Conservation (phyloP, 2,888 invertebrate species). For the Camponotus fellah region DNA sequence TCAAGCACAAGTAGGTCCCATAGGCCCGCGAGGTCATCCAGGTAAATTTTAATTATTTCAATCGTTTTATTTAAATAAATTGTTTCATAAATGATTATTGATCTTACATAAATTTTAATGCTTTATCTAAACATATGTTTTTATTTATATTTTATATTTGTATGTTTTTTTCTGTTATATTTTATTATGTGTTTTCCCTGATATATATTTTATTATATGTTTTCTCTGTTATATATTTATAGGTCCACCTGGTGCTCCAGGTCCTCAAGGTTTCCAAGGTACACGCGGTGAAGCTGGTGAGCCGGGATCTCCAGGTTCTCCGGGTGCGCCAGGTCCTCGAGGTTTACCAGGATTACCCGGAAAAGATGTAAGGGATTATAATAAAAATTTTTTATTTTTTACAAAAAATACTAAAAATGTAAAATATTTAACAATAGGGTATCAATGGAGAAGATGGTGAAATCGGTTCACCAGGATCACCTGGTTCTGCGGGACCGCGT, state of each 20-base stretch:
- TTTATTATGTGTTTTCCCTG: background rate
- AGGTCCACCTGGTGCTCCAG: constrained; percentile 87
- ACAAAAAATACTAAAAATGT: constrained; percentile 10
- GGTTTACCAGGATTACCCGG: constrained; percentile 91
- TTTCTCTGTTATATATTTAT: background rate
- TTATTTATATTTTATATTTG: background rate
- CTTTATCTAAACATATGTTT: constrained; percentile 1
- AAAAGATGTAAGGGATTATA: constrained; percentile 90
- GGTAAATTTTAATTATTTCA: constrained; percentile 85
- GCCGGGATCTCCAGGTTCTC: constrained; percentile 89
- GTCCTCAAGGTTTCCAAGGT: constrained; percentile 95
- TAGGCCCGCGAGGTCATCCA: constrained; percentile 93
- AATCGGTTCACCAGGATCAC: constrained; percentile 90
- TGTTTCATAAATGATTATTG: background rate
- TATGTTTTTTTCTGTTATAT: background rate
- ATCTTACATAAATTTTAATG: background rate
- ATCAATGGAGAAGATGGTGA: constrained; percentile 93
- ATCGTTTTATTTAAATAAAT: constrained; percentile 10
- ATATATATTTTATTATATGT: background rate
- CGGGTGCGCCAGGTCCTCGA: constrained; percentile 88
- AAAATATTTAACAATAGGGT: constrained; percentile 87
- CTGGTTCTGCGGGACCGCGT: constrained; percentile 91
- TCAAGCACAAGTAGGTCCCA: constrained; percentile 93
- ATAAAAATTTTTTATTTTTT: background rate
- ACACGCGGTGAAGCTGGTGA: constrained; percentile 93